Conservation (phyloP, 2,797 vertebrate genomes). For the Galaxias olidus region DNA sequence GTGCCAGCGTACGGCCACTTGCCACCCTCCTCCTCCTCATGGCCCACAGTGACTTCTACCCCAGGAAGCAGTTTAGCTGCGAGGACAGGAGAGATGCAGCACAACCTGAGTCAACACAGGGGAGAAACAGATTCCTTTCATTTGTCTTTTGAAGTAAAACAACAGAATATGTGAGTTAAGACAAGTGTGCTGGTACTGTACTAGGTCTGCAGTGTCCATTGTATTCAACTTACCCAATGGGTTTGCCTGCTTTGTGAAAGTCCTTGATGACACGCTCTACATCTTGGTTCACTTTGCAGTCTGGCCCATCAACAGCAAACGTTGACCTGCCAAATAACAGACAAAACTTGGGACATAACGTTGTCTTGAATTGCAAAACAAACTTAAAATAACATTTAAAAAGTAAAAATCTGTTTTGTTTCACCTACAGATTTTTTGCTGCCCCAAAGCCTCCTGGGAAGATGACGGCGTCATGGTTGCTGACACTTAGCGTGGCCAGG, state of each 20-base stretch:
- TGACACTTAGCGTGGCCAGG: constrained; percentile 70
- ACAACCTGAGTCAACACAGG: constrained; percentile 66
- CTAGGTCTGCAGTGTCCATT: not conserved
- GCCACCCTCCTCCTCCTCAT: constrained; percentile 82
- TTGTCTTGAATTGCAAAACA: no score
- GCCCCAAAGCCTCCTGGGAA: constrained; percentile 87
- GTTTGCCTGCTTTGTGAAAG: constrained; percentile 82
- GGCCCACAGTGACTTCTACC: constrained; percentile 85
- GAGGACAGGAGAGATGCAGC: constrained; percentile 85
- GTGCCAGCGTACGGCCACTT: constrained; percentile 85
- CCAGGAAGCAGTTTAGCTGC: constrained; percentile 80
- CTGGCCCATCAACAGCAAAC: constrained; percentile 82
- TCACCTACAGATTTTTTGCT: constrained; percentile 85
- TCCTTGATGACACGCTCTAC: constrained; percentile 82
- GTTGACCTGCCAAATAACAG: constrained; percentile 71
- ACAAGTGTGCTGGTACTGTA: not conserved
- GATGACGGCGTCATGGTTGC: constrained; percentile 80
- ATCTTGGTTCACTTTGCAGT: constrained; percentile 78
- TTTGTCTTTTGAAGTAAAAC: not conserved
- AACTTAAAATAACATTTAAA: not conserved
- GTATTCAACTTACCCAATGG: constrained; percentile 75
- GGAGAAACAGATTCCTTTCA: not conserved
- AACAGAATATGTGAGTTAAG: not conserved
- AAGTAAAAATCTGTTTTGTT: not conserved
- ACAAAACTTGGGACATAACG: not conserved